Evolutionary conservation across 2,113 vertebrate genomes (phyloP), one percentile per base, ranked within the genome.

Genomic region (Cyprinodon brontotheroides): DNA sequence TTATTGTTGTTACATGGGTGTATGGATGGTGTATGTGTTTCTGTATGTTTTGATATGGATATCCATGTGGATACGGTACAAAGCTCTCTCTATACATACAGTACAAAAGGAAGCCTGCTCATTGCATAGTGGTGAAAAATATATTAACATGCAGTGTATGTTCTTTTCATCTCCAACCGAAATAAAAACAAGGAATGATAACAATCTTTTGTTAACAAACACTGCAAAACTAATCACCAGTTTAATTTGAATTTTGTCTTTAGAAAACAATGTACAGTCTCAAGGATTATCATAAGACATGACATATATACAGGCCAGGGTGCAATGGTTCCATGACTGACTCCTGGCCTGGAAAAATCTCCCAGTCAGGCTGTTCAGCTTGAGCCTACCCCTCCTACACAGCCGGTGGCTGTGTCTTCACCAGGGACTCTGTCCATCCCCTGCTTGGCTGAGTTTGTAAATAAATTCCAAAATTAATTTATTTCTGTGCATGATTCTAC

Each of bases 1-100:
- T 65, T 39, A 65, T 73, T 86, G 50, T 79, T 20, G 65, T 79
- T 70, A 64, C 14, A n/a, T 78, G 64, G 71, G 57, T 70, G 39
- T 39, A 37, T 60, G 17, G 38, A 22, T 40, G 8, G 8, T 39
- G 36, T 63, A 59, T 15, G 45, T 70, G 60, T 71, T 10, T 53
- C 6, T 57, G 12, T 36, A 3, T 4, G 5, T 15, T 5, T 70
- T 45, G 15, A 15, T 67, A 37, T 62, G 45, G 22, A 37, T 36
- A 15, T 62, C 29, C 48, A 39, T 22, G 15, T 70, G 64, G 61
- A 53, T 4, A 40, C 64, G 0, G 14, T 64, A 59, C 40, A 61
- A 2, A 57, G 11, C 59, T 20, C 59, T 20, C 59, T 48, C 4
- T 61, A 43, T 77, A 43, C 7, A 65, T 59, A 74, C 12, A 43